Percentiles rank a stretch among this genome's conserved stretches.
Conservation (phyloP, 2,797 vertebrate genomes). For the Luscinia luscinia region DNA sequence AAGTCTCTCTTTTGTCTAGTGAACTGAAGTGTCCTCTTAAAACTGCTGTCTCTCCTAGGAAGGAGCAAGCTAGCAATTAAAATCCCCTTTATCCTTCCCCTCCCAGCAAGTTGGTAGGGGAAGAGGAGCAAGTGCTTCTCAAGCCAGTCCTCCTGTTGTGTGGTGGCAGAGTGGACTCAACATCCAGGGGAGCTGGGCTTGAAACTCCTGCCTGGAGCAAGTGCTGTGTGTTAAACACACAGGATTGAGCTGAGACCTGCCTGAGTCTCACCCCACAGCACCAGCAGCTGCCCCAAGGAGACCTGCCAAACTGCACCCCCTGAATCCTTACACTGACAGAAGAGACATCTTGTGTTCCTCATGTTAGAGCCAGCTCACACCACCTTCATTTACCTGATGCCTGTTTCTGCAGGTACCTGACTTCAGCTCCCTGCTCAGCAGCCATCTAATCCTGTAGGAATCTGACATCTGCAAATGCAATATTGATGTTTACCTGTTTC, state of each 20-base stretch:
- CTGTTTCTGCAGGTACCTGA: neutral
- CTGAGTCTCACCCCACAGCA: neutral
- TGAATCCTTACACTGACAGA: neutral
- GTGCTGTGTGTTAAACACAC: rapidly evolving
- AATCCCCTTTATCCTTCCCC: neutral
- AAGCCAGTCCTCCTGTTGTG: rapidly evolving
- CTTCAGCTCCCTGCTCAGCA: neutral
- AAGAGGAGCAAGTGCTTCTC: neutral
- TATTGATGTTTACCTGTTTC: neutral
- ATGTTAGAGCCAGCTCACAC: neutral
- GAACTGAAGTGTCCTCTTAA: neutral
- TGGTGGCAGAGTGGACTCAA: neutral
- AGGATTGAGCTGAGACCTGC: neutral
- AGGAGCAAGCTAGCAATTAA: neutral
- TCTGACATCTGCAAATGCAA: neutral
- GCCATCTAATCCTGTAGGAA: neutral
- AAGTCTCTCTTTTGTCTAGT: neutral
- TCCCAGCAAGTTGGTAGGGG: rapidly evolving
- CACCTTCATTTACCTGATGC: neutral
- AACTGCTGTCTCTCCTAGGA: neutral
- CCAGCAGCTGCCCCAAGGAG: neutral
- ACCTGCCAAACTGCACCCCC: neutral
- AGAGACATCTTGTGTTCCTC: neutral
- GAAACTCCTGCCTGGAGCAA: neutral
- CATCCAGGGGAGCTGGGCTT: rapidly evolving